Percentiles rank a stretch among this genome's conserved stretches.
These are phyloP conservation scores for Ephestia elutella DNA, from an alignment of 1,140 invertebrate species.

Conservation along the genomic window DNA sequence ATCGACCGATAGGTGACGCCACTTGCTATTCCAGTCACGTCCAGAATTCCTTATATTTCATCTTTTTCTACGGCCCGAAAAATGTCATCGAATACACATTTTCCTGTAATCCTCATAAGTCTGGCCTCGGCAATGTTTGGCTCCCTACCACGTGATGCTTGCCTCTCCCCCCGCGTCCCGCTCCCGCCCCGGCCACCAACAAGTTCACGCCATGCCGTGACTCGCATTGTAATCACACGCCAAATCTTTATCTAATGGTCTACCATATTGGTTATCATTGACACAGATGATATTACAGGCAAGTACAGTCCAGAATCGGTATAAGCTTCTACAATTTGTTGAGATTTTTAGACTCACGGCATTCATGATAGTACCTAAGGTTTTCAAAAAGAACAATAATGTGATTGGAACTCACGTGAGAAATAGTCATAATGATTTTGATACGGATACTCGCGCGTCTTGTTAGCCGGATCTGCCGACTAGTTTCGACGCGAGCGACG, in stretches of 20 bases:
- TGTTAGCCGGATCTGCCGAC: no score
- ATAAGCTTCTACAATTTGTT: no score
- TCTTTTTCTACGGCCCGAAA: conserved; percentile 72
- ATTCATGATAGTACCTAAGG: no score
- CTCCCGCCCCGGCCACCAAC: conserved; percentile 22
- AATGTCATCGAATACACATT: conserved; percentile 75
- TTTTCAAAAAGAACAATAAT: no score
- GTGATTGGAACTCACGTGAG: no score
- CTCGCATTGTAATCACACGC: conserved; percentile 42
- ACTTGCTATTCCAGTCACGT: conserved; percentile 66
- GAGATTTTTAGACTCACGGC: no score
- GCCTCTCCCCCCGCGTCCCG: conserved; percentile 28
- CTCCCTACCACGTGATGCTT: conserved; percentile 37
- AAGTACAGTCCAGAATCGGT: neutral
- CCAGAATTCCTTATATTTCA: conserved; percentile 73
- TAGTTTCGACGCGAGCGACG: no score
- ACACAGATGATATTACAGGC: conserved; percentile 7
- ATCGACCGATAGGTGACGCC: conserved; percentile 66
- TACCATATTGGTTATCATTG: conserved; percentile 24
- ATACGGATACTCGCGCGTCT: no score
- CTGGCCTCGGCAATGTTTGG: conserved; percentile 55
- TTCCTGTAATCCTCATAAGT: conserved; percentile 73
- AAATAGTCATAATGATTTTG: no score
- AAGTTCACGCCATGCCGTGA: conserved; percentile 58
- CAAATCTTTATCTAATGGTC: conserved; percentile 33